Evolutionary conservation across 2,113 vertebrate genomes (phyloP).

Genomic region (Cyphomyrus plagiostoma): DNA sequence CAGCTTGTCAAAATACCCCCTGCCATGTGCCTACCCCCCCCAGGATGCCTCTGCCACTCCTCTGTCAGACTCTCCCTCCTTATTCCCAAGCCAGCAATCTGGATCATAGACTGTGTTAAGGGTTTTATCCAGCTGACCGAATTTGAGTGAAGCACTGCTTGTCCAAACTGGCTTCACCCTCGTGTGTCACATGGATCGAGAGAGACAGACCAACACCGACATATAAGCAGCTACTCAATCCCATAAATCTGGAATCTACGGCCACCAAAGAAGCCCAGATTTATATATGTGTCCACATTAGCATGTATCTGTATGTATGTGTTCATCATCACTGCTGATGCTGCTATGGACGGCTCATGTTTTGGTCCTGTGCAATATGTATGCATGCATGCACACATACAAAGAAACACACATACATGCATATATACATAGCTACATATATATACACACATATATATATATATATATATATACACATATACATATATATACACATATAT

Average conservation of each 20-base stretch:
- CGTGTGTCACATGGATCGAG: background rate
- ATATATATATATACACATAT: too few relatives aligned
- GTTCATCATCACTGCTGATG: background rate
- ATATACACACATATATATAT: too few relatives aligned
- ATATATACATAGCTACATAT: background rate
- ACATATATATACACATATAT: too few relatives aligned
- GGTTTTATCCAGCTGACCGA: background rate
- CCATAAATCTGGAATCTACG: background rate
- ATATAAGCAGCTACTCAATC: background rate
- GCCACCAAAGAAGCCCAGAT: background rate
- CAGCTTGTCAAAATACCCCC: slow-evolving; percentile 14
- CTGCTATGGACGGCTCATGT: background rate
- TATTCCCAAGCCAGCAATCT: background rate
- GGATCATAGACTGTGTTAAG: background rate
- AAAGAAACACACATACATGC: too few relatives aligned
- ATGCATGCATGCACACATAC: background rate
- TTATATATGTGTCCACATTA: background rate
- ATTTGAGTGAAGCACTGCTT: background rate
- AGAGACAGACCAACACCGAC: background rate
- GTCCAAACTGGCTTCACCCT: background rate
- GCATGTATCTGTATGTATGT: background rate
- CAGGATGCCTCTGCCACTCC: background rate
- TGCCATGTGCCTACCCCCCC: background rate
- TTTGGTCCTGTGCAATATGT: background rate
- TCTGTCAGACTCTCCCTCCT: background rate